Evolutionary conservation across 1,140 invertebrate species (phyloP).

Genomic region (Bombus terrestris): DNA sequence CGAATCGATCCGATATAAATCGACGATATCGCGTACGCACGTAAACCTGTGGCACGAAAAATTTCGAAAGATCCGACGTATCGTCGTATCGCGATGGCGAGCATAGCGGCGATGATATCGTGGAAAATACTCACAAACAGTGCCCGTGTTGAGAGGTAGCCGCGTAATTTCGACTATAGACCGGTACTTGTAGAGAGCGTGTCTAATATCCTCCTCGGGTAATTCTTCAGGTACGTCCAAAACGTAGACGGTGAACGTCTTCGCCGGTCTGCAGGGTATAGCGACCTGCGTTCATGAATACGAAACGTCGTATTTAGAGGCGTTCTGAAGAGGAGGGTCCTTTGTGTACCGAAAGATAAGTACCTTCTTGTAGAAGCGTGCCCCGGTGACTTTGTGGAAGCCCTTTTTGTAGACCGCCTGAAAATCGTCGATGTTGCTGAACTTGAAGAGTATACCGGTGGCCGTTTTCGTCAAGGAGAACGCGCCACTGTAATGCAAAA

Average conservation of each 20-base stretch:
- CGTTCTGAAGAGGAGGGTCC: constrained; percentile 64
- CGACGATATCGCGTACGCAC: background rate
- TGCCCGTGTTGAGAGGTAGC: constrained; percentile 82
- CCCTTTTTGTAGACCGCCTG: constrained; percentile 93
- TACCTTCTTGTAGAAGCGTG: constrained; percentile 90
- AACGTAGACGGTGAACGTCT: constrained; percentile 91
- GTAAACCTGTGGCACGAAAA: background rate
- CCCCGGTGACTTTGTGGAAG: constrained; percentile 92
- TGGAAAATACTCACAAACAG: constrained; percentile 75
- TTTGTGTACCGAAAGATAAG: constrained; percentile 63
- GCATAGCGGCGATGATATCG: background rate
- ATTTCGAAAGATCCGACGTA: background rate
- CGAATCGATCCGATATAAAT: background rate
- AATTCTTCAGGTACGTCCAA: constrained; percentile 91
- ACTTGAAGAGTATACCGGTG: constrained; percentile 93
- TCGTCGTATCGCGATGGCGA: background rate
- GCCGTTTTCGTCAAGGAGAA: constrained; percentile 93
- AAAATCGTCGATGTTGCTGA: constrained; percentile 92
- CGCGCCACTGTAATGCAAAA: constrained; percentile 84
- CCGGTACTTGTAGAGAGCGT: constrained; percentile 90
- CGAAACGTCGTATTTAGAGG: constrained; percentile 48
- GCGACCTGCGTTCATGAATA: constrained; percentile 85
- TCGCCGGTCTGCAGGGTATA: constrained; percentile 91
- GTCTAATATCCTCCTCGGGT: constrained; percentile 91
- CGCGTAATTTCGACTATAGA: constrained; percentile 90